Evolutionary conservation across 2,888 invertebrate species (phyloP), one percentile per base, ranked within the genome.

Genomic region (Erannis defoliaria): DNA sequence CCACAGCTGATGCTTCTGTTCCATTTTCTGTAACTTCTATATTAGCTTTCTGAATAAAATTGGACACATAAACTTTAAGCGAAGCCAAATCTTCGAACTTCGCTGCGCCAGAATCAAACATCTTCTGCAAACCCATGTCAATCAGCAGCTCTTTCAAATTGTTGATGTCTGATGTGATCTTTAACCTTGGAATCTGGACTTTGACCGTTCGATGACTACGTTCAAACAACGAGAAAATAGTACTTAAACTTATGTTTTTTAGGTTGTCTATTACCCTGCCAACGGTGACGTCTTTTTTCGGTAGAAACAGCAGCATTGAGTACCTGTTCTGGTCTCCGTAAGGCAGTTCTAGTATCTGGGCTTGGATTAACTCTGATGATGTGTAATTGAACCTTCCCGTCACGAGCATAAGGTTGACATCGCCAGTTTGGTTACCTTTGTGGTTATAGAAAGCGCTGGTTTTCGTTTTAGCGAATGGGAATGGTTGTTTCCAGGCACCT

Each of bases 291-390:
- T 89, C 90, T 29, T 82, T 77, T 51, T 89, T 78, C 0, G 96
- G 96, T 26, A 96, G 74, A 61, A 96, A 84, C 2, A 96, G 72
- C 5, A 96, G 81, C 96, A 96, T 96, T 0, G 95, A 94, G 59
- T 94, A 93, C 55, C 93, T 90, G 10, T 74, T 73, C 0, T 73
- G 76, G 0, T 79, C 67, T 0, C 85, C 88, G 35, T 89, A 93
- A 0, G 90, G 90, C 5, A 93, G 60, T 64, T 93, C 89, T 3
- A 91, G 31, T 0, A 91, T 83, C 16, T 61, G 68, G 0, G 90
- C 84, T 2, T 79, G 61, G 9, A 93, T 72, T 33, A 68, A 68
- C 0, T 72, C 54, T 0, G 90, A 38, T 0, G 14, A 8, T 2
- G 76, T 72, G 0, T 75, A 12, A 4, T 87, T 82, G 31, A 85